phyloP scores from a whole-genome alignment of 2,888 invertebrate species.

The Allophyes oxyacanthae region DNA sequence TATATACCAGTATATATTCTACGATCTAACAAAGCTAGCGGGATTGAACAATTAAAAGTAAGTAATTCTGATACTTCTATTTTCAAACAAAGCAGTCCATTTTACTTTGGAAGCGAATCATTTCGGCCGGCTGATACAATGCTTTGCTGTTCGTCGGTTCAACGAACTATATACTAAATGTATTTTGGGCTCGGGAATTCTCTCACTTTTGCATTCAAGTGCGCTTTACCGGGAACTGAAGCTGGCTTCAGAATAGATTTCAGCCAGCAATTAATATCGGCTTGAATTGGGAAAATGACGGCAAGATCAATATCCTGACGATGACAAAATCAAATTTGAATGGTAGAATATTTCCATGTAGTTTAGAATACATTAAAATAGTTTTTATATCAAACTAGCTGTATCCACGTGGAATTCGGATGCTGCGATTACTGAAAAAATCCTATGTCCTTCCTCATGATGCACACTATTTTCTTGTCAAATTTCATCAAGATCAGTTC shows the following conservation, averaged over 20 bases:
- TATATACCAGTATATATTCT: background rate
- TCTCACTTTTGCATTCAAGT: slow-evolving; percentile 45
- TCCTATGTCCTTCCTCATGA: no score
- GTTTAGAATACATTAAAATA: no score
- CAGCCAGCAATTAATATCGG: slow-evolving; percentile 5
- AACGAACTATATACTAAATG: slow-evolving; percentile 55
- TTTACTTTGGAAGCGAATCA: slow-evolving; percentile 59
- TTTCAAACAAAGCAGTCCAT: slow-evolving; percentile 48
- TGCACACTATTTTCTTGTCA: no score
- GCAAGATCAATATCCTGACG: no score
- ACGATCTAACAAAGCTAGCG: slow-evolving; percentile 7
- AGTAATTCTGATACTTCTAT: slow-evolving; percentile 33
- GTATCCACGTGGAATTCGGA: no score
- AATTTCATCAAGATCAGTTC: no score
- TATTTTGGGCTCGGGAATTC: slow-evolving; percentile 44
- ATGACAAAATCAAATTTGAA: no score
- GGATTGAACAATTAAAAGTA: slow-evolving; percentile 24
- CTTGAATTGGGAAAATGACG: background rate
- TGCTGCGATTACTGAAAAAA: no score
- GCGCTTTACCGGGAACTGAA: slow-evolving; percentile 12
- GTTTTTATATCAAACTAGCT: no score
- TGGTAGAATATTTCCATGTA: no score
- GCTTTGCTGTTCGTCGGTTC: slow-evolving; percentile 60
- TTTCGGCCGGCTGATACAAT: slow-evolving; percentile 52
- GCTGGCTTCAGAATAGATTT: slow-evolving; percentile 21